Conservation (phyloP, 1,140 invertebrate genomes). For the Aphidius gifuensis region DNA sequence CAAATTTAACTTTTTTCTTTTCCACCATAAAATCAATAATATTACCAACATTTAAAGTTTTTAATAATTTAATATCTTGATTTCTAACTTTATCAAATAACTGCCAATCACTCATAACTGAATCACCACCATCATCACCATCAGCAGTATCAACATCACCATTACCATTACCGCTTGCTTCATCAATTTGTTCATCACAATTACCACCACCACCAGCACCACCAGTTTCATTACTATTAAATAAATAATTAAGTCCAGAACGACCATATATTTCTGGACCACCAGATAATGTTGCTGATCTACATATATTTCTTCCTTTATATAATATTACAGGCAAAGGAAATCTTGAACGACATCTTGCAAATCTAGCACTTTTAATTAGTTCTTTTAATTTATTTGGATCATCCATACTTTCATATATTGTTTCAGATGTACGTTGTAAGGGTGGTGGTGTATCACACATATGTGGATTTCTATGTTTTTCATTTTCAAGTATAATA, state of each 20-base stretch:
- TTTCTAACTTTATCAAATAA: conserved; percentile 67
- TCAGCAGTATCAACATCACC: conserved; percentile 36
- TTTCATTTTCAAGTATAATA: conserved; percentile 68
- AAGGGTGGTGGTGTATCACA: conserved; percentile 41
- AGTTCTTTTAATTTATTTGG: conserved; percentile 60
- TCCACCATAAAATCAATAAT: conserved; percentile 88
- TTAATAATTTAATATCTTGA: conserved; percentile 73
- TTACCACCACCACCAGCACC: conserved; percentile 28
- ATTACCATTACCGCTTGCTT: conserved; percentile 28
- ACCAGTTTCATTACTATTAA: conserved; percentile 43
- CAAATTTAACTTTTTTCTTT: conserved; percentile 84
- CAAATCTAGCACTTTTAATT: conserved; percentile 62
- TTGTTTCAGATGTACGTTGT: conserved; percentile 56
- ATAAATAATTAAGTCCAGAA: conserved; percentile 61
- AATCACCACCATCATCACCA: conserved; percentile 37
- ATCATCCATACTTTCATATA: conserved; percentile 64
- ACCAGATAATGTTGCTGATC: conserved; percentile 67
- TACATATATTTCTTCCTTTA: conserved; percentile 71
- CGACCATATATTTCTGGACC: conserved; percentile 74
- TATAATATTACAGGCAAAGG: conserved; percentile 77
- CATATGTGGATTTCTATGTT: conserved; percentile 43
- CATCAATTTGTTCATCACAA: conserved; percentile 33
- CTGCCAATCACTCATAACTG: conserved; percentile 55
- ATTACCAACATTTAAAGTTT: conserved; percentile 68
- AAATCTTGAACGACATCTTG: conserved; percentile 73